These are phyloP conservation scores for Drosophila kohkoa DNA, from an alignment of 1,140 invertebrate genomes.

Conservation along the genomic window DNA sequence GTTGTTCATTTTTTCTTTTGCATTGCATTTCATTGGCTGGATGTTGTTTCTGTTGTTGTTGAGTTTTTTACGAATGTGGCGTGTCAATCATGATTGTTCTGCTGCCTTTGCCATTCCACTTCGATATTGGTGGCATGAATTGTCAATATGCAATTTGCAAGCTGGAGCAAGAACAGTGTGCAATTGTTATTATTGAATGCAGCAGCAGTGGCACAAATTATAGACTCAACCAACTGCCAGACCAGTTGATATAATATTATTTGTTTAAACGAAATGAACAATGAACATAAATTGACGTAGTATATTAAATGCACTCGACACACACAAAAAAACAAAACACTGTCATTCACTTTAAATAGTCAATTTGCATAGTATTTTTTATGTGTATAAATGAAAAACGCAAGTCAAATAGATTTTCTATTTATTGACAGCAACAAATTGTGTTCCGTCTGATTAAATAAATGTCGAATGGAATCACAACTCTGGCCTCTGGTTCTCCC, in stretches of 20 bases:
- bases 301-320: too few species aligned
- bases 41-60: constrained; percentile 1
- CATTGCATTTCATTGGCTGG: background rate
- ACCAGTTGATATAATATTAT: background rate
- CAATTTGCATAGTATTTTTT: too few species aligned
- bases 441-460: background rate
- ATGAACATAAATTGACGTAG: too few species aligned
- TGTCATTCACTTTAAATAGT: too few species aligned
- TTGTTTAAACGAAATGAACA: background rate
- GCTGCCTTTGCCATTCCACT: background rate
- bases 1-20: background rate
- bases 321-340: too few species aligned
- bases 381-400: too few species aligned
- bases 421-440: constrained; percentile 7
- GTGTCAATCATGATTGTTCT: constrained; percentile 18
- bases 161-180: background rate
- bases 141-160: constrained; percentile 18
- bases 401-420: too few species aligned
- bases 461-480: background rate
- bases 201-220: background rate
- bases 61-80: constrained; percentile 2
- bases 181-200: background rate
- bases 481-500: too few species aligned
- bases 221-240: background rate
- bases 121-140: constrained; percentile 2